Percentiles rank a stretch among this genome's conserved stretches.
These are phyloP conservation scores for Rhadinocentrus ornatus DNA, from an alignment of 2,797 vertebrate species.

Conservation along the genomic window DNA sequence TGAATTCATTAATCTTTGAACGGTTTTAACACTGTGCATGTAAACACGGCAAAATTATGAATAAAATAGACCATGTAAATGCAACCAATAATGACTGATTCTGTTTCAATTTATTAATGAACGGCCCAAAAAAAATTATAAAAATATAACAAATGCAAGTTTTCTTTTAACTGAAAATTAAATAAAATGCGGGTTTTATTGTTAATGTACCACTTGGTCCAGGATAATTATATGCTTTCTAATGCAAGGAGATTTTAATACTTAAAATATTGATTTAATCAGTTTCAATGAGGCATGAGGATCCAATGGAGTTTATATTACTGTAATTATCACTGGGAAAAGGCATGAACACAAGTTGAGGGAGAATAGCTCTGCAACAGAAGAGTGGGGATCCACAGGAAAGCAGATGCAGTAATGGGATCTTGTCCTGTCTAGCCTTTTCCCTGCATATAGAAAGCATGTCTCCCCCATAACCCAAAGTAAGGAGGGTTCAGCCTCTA, in stretches of 20 bases:
- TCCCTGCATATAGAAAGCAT: slow-evolving; percentile 35
- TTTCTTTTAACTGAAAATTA: slow-evolving; percentile 8
- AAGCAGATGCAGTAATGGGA: slow-evolving; percentile 40
- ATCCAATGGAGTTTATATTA: slow-evolving; percentile 36
- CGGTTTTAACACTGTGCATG: no score
- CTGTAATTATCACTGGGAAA: slow-evolving; percentile 44
- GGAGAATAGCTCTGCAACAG: slow-evolving; percentile 8
- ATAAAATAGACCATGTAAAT: no score
- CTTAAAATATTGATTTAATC: slow-evolving; percentile 56
- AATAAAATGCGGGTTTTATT: slow-evolving; percentile 4
- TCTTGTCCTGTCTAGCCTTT: slow-evolving; percentile 9
- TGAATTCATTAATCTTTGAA: no score
- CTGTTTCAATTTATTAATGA: no score
- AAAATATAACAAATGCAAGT: slow-evolving; percentile 2
- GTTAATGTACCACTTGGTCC: slow-evolving; percentile 28
- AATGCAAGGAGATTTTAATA: slow-evolving; percentile 40
- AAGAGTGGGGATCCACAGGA: slow-evolving; percentile 29
- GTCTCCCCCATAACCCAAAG: slow-evolving; percentile 33
- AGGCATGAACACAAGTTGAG: slow-evolving; percentile 1
- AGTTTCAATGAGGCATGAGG: slow-evolving; percentile 35
- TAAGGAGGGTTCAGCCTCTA: slow-evolving; percentile 21
- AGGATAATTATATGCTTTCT: slow-evolving; percentile 30
- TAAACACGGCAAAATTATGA: no score
- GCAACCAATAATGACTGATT: no score
- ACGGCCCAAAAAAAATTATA: no score